Evolutionary conservation across 2,113 vertebrate genomes (phyloP), one percentile per base, ranked within the genome.

Genomic region (Triplophysa dalaica): DNA sequence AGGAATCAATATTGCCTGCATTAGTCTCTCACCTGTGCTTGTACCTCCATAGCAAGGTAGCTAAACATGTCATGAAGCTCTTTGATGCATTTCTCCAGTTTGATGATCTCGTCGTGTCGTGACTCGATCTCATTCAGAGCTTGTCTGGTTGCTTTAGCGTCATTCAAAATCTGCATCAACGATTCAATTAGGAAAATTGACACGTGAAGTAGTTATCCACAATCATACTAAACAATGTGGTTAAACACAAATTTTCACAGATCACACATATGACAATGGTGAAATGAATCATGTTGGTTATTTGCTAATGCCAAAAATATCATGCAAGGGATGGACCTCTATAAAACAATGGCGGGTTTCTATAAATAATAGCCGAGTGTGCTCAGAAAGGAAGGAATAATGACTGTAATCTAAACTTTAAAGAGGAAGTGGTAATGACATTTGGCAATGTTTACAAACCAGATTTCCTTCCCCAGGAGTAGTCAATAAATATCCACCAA

Each of bases 31-130:
- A 96, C 95, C 94, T 97, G 95, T 81, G 93, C 93, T 85, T 97
- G 95, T 77, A 97, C 95, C 83, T 96, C 94, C 80, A 94, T 94
- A 22, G 95, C 94, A 2, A 97, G 91, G 69, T 94, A 95, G 84
- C 91, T 94, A 87, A 97, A 97, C 92, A 97, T 95, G 0, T 96
- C 94, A 2, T 96, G 95, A 60, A 97, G 93, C 41, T 97, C 96
- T 62, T 81, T 87, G 89, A 97, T 96, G 84, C 95, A 97, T 82
- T 86, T 89, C 87, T 97, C 96, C 75, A 97, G 88, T 86, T 96
- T 95, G 70, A 95, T 87, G 88, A 97, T 97, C 89, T 97, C 96
- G 4, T 94, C 94, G 58, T 95, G 95, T 4, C 95, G 90, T 0
- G 95, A 90, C 52, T 95, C 94, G 2, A 97, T 97, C 85, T 97